A percentile compares a stretch with the other conserved stretches of the same genome.
These are phyloP conservation scores for Tigriopus californicus DNA, from an alignment of 2,888 invertebrate genomes.

Conservation along the genomic window DNA sequence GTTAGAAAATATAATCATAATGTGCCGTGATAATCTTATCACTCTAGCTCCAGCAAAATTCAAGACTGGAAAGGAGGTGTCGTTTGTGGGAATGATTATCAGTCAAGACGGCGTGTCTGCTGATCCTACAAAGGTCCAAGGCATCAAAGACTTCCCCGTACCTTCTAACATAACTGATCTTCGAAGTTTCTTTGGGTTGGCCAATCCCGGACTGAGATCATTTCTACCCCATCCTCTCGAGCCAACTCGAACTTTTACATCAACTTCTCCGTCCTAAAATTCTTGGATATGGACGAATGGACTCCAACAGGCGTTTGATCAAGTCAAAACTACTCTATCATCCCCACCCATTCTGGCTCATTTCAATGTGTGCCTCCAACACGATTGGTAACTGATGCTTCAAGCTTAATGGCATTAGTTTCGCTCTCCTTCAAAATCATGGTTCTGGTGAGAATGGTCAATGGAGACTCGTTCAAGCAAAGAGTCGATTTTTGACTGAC, in stretches of 20 bases:
- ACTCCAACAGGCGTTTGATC: neutral
- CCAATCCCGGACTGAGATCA: slow-evolving; percentile 5
- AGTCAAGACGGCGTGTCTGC: neutral
- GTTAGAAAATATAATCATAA: neutral
- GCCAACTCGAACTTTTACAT: neutral
- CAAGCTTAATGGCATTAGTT: too few relatives aligned
- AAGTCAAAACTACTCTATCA: neutral
- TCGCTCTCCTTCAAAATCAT: too few relatives aligned
- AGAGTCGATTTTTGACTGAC: too few relatives aligned
- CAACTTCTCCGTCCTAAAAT: neutral
- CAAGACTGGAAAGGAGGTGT: neutral
- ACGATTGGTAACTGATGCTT: too few relatives aligned
- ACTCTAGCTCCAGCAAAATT: neutral
- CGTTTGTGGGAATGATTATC: neutral
- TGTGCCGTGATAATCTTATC: neutral
- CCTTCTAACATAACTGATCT: slow-evolving; percentile 15
- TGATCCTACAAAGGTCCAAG: neutral
- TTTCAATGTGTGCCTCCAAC: neutral
- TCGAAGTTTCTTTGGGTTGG: slow-evolving; percentile 14
- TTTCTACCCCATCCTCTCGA: slow-evolving; percentile 7
- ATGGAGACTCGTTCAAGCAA: too few relatives aligned
- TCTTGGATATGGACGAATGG: neutral
- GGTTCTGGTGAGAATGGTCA: too few relatives aligned
- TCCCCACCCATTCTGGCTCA: neutral
- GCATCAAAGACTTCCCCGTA: slow-evolving; percentile 3